phyloP scores from a whole-genome alignment of 2,888 invertebrate species.

The Graphium colonna region DNA sequence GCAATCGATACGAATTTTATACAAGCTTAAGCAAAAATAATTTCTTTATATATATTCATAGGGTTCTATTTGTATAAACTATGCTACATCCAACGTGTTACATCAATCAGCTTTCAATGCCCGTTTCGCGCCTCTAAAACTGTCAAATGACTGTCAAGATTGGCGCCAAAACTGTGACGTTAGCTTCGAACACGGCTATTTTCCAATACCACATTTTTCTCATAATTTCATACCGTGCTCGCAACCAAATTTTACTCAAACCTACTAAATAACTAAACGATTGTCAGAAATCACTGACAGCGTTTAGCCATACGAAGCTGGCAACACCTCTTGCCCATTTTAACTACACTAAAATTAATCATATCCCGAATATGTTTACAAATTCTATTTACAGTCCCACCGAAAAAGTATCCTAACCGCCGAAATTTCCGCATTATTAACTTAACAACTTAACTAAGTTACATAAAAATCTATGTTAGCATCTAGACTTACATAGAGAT shows the following conservation, averaged over 20 bases:
- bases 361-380: conserved; percentile 43
- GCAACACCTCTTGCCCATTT: conserved; percentile 29
- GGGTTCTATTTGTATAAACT: conserved; percentile 37
- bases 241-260: conserved; percentile 26
- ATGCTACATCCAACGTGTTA: conserved; percentile 39
- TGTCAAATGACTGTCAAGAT: conserved; percentile 3
- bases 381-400: conserved; percentile 53
- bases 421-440: conserved; percentile 27
- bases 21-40: conserved; percentile 79
- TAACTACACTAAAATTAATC: conserved; percentile 45
- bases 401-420: conserved; percentile 27
- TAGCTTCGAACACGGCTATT: conserved; percentile 7
- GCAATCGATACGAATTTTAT: conserved; percentile 69
- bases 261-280: not conserved
- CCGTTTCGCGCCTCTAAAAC: conserved; percentile 28
- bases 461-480: conserved; percentile 9
- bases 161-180: not conserved
- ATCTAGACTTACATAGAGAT: not conserved
- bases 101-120: conserved; percentile 42
- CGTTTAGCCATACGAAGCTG: conserved; percentile 12
- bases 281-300: conserved; percentile 3
- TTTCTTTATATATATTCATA: conserved; percentile 62
- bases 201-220: conserved; percentile 43
- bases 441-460: conserved; percentile 27
- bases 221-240: conserved; percentile 72